Evolutionary conservation across 2,797 vertebrate species (phyloP).

Genomic region (Sebastes variabilis): DNA sequence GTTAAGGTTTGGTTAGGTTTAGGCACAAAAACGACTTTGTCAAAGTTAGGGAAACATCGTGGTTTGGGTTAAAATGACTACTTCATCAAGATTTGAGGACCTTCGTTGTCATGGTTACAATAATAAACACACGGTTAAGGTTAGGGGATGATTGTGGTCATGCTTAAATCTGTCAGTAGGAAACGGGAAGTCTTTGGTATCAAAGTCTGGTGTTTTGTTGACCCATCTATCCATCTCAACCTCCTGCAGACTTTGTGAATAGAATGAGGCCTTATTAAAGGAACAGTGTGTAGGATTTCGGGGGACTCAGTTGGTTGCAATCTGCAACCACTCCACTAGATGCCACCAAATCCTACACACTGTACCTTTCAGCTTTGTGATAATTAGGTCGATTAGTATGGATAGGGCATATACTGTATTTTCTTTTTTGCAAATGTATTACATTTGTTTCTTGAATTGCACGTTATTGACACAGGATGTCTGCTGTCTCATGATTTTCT

Average conservation of each 20-base stretch:
- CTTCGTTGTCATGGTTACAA: neutral
- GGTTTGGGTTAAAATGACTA: neutral
- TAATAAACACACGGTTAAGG: neutral
- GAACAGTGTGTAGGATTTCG: no score
- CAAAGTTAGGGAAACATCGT: neutral
- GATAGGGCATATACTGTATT: neutral
- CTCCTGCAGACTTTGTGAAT: no score
- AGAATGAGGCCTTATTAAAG: no score
- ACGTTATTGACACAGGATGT: neutral
- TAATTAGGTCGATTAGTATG: neutral
- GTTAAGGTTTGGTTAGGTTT: neutral
- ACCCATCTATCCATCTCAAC: no score
- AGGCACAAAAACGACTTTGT: neutral
- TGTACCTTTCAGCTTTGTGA: neutral
- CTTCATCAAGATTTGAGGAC: neutral
- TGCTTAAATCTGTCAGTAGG: no score
- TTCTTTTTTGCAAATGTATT: neutral
- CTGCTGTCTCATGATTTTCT: neutral
- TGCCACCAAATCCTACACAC: no score
- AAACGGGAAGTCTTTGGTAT: no score
- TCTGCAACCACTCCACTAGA: no score
- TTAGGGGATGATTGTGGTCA: neutral
- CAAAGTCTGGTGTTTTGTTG: no score
- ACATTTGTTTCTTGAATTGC: neutral
- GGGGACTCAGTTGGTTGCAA: no score